These are phyloP conservation scores for Crenuchus spilurus DNA, from an alignment of 2,797 vertebrate species.

Conservation along the genomic window DNA sequence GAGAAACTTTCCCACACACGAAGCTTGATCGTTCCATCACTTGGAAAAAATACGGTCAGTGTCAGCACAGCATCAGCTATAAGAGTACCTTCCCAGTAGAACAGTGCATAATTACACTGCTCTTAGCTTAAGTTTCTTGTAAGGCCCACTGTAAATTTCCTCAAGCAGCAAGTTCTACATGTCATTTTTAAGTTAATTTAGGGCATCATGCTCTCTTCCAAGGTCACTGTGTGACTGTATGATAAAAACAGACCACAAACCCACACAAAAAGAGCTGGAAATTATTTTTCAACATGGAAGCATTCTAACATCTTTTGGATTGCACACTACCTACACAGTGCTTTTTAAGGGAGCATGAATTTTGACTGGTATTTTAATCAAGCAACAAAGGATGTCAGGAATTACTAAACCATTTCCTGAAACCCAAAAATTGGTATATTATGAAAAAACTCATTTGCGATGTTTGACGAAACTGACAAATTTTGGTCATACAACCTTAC, in stretches of 20 bases:
- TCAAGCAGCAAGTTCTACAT: background rate
- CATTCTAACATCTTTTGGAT: background rate
- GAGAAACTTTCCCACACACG: background rate
- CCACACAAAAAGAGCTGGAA: background rate
- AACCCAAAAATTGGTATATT: no score
- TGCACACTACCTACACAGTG: no score
- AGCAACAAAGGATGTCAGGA: no score
- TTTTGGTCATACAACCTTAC: no score
- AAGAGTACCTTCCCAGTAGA: background rate
- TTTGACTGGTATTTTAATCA: no score
- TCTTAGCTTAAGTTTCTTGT: constrained; percentile 21
- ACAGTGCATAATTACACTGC: background rate
- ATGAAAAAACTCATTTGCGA: no score
- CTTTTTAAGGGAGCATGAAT: no score
- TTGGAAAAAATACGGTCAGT: background rate
- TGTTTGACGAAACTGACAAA: no score
- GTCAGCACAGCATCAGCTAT: background rate
- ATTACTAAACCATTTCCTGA: no score
- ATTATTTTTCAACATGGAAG: background rate
- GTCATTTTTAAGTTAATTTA: background rate
- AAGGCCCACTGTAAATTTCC: background rate
- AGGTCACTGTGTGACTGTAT: background rate
- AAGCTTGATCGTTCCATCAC: background rate
- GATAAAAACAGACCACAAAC: background rate
- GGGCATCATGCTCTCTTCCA: background rate